Percentiles rank a stretch among this genome's conserved stretches.
These are phyloP conservation scores for Drosophila meridionalis DNA, from an alignment of 2,888 invertebrate species.

Conservation along the genomic window DNA sequence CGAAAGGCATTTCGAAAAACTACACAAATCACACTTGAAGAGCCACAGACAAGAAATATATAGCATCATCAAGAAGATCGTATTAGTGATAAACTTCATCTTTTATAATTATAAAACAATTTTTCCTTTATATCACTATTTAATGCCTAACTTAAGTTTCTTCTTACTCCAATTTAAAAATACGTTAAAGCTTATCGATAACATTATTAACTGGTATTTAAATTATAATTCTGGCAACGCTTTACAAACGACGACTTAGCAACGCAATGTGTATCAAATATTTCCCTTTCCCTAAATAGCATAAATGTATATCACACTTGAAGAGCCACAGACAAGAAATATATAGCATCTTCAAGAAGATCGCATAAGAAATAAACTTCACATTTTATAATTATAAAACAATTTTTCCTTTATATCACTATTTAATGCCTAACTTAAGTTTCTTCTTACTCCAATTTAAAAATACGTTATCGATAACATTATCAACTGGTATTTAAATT, in stretches of 20 bases:
- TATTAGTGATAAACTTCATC: no score
- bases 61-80: no score
- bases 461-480: not conserved
- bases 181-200: not conserved
- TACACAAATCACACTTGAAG: conserved; percentile 2
- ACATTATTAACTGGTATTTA: not conserved
- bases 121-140: no score
- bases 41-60: not conserved
- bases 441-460: not conserved
- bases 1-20: not conserved
- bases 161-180: not conserved
- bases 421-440: not conserved
- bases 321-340: no score
- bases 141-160: not conserved
- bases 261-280: not conserved
- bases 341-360: no score
- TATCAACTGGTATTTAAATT: not conserved
- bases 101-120: no score
- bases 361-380: not conserved
- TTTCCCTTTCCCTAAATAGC: not conserved
- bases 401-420: no score
- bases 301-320: not conserved
- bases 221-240: conserved; percentile 1
- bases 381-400: not conserved
- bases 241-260: no score